A percentile compares a stretch with the other conserved stretches of the same genome.
These are phyloP conservation scores for Prionace glauca DNA, from an alignment of 2,797 vertebrate species.

Conservation along the genomic window DNA sequence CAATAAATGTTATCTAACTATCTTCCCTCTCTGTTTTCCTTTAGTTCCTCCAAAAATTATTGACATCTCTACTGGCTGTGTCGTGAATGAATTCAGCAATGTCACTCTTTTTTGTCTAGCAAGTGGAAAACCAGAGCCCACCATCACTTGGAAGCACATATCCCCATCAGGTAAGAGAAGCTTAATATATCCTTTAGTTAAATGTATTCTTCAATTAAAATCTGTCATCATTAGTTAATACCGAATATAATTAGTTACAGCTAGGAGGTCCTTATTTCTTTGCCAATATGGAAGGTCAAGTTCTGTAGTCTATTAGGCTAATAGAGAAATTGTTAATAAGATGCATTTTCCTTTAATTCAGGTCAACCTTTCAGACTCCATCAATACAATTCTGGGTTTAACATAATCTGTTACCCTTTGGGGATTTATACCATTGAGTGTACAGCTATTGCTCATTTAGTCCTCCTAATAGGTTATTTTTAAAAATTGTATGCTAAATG, in stretches of 20 bases:
- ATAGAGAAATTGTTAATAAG: not conserved
- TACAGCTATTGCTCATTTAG: not conserved
- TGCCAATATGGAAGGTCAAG: not conserved
- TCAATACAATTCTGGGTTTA: not conserved
- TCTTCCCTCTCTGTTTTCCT: slow-evolving; percentile 44
- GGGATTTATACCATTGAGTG: not conserved
- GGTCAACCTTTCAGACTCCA: not conserved
- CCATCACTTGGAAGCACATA: slow-evolving; percentile 96
- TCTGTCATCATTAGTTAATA: not conserved
- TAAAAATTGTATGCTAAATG: not conserved
- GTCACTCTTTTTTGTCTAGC: slow-evolving; percentile 88
- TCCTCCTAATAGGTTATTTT: not conserved
- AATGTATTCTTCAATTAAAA: not conserved
- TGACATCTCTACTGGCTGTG: slow-evolving; percentile 81
- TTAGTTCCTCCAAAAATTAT: slow-evolving; percentile 94
- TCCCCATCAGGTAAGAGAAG: slow-evolving; percentile 79
- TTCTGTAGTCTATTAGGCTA: not conserved
- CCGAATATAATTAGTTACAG: not conserved
- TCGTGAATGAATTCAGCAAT: slow-evolving; percentile 91
- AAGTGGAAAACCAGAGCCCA: slow-evolving; percentile 89
- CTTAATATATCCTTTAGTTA: not conserved
- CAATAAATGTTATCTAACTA: slow-evolving; percentile 33
- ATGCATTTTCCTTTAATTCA: not conserved
- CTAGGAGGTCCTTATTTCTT: not conserved
- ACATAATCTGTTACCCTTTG: not conserved